Percentiles rank a stretch among this genome's conserved stretches.
Evolutionary conservation across 2,888 invertebrate species (phyloP).

Genomic region (Orchesellides sinensis): DNA sequence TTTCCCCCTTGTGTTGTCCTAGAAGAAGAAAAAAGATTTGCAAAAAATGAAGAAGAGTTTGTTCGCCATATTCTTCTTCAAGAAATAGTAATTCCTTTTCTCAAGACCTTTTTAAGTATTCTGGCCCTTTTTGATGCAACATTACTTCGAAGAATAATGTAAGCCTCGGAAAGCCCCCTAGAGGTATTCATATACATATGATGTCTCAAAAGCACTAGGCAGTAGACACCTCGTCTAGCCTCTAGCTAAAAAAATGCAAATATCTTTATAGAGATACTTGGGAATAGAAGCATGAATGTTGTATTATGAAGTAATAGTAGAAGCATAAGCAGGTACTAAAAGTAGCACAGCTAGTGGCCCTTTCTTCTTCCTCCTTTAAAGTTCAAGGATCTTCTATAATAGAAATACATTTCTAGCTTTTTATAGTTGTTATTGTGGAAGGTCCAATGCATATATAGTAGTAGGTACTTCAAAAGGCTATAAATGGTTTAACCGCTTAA

Average conservation of each 20-base stretch:
- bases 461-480: too few species aligned
- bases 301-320: too few species aligned
- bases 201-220: conserved; percentile 47
- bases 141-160: conserved; percentile 58
- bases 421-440: conserved; percentile 48
- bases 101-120: conserved; percentile 59
- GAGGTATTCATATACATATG: conserved; percentile 43
- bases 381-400: conserved; percentile 1
- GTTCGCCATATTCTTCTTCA: background rate
- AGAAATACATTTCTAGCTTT: conserved; percentile 14
- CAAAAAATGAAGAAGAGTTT: background rate
- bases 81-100: conserved; percentile 50
- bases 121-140: conserved; percentile 62
- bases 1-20: background rate
- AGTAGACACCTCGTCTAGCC: conserved; percentile 58
- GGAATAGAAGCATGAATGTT: background rate
- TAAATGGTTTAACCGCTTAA: background rate
- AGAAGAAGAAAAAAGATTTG: background rate
- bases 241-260: conserved; percentile 21
- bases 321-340: conserved; percentile 47
- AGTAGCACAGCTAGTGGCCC: conserved; percentile 48
- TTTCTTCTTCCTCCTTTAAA: background rate
- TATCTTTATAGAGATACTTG: background rate
- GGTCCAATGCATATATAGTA: too few species aligned
- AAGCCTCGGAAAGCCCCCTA: conserved; percentile 62